Evolutionary conservation across 2,113 vertebrate species (phyloP).

Genomic region (Corythaeola cristata): DNA sequence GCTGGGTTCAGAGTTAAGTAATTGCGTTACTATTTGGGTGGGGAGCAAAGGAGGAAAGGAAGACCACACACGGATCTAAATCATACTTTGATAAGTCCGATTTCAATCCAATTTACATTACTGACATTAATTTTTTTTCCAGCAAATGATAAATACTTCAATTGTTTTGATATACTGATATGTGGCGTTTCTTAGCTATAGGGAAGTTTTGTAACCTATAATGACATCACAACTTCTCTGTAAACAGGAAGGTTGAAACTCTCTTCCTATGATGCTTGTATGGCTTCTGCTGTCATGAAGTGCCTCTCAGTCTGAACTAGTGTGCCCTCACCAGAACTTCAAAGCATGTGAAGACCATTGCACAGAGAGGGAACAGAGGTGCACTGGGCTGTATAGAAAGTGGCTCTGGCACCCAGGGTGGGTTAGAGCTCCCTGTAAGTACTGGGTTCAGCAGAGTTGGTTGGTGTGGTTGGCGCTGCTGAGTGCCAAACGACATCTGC

Average conservation of each 20-base stretch:
- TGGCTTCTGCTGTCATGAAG: neutral
- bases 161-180: neutral
- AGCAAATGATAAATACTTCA: neutral
- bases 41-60: neutral
- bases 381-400: neutral
- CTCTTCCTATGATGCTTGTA: neutral
- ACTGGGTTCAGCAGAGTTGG: neutral
- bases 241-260: slow-evolving; percentile 23
- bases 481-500: neutral
- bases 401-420: neutral
- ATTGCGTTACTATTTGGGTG: neutral
- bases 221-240: neutral
- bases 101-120: neutral
- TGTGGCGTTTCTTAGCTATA: neutral
- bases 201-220: neutral
- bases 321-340: neutral
- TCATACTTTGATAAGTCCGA: neutral
- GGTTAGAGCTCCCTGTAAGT: neutral
- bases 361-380: neutral
- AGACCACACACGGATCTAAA: slow-evolving; percentile 12
- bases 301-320: neutral
- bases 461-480: neutral
- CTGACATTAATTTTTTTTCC: neutral
- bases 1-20: neutral
- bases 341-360: neutral